These are phyloP conservation scores for Trichopoda pennipes DNA, from an alignment of 2,888 invertebrate species.

Conservation along the genomic window DNA sequence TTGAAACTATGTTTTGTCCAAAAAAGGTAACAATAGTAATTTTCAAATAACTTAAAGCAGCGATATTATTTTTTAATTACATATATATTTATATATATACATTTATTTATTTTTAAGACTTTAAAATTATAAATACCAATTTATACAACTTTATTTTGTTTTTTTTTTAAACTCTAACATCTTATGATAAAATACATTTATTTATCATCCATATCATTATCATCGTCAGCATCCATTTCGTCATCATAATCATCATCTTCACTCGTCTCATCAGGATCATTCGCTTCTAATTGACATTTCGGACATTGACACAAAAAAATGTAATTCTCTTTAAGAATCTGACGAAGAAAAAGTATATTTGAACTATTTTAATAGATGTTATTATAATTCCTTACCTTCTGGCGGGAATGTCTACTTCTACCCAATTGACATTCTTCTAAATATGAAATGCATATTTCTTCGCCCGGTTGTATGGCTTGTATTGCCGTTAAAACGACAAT, in stretches of 20 bases:
- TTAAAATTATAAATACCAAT: no score
- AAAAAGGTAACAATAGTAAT: no score
- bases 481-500: conserved; percentile 87
- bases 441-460: conserved; percentile 95
- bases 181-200: background rate
- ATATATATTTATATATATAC: no score
- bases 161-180: background rate
- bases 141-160: background rate
- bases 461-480: conserved; percentile 87
- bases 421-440: conserved; percentile 91
- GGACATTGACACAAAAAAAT: conserved; percentile 91
- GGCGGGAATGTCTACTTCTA: conserved; percentile 92
- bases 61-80: no score
- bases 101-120: no score
- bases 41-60: no score
- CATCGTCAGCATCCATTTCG: conserved; percentile 73
- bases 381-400: conserved; percentile 83
- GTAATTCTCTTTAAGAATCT: conserved; percentile 87
- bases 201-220: conserved; percentile 72
- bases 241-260: conserved; percentile 86
- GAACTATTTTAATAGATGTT: background rate
- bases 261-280: conserved; percentile 91
- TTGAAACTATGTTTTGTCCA: no score
- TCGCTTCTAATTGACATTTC: conserved; percentile 87
- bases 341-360: conserved; percentile 40